Percentiles rank a stretch among this genome's conserved stretches.
phyloP scores from a whole-genome alignment of 2,797 vertebrate genomes.

The Naso thynnoides region DNA sequence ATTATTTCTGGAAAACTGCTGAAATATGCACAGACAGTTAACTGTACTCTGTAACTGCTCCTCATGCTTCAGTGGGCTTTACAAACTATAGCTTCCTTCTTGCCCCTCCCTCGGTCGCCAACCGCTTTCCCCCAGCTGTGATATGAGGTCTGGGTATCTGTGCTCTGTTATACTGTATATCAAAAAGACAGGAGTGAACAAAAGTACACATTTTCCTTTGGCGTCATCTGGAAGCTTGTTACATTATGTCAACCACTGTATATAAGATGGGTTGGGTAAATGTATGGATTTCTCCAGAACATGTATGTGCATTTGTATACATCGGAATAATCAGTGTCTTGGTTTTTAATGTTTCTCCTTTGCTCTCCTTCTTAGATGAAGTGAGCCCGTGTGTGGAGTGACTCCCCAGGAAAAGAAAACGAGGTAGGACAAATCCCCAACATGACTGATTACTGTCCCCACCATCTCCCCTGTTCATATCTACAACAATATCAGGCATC shows the following conservation, averaged over 20 bases:
- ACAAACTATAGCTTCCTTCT: conserved; percentile 49
- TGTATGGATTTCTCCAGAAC: conserved; percentile 61
- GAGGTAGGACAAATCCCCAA: conserved; percentile 86
- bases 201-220: conserved; percentile 67
- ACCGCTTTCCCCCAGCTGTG: conserved; percentile 52
- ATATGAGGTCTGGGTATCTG: conserved; percentile 36
- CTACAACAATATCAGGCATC: conserved; percentile 87
- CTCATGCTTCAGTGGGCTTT: conserved; percentile 52
- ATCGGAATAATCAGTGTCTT: conserved; percentile 67
- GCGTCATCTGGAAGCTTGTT: conserved; percentile 44
- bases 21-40: conserved; percentile 75
- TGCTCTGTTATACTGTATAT: conserved; percentile 47
- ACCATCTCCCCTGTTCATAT: conserved; percentile 84
- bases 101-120: conserved; percentile 24
- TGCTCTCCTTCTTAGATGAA: conserved; percentile 83
- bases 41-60: conserved; percentile 66
- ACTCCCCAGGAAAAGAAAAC: conserved; percentile 84
- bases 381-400: conserved; percentile 79
- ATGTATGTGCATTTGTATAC: conserved; percentile 45
- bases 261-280: conserved; percentile 64
- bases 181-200: conserved; percentile 56
- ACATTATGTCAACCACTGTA: conserved; percentile 44
- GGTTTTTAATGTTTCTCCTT: conserved; percentile 74
- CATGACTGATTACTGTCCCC: conserved; percentile 86
- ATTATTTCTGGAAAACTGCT: conserved; percentile 90